phyloP scores from a whole-genome alignment of 1,140 invertebrate genomes.

The Goniozus legneri region DNA sequence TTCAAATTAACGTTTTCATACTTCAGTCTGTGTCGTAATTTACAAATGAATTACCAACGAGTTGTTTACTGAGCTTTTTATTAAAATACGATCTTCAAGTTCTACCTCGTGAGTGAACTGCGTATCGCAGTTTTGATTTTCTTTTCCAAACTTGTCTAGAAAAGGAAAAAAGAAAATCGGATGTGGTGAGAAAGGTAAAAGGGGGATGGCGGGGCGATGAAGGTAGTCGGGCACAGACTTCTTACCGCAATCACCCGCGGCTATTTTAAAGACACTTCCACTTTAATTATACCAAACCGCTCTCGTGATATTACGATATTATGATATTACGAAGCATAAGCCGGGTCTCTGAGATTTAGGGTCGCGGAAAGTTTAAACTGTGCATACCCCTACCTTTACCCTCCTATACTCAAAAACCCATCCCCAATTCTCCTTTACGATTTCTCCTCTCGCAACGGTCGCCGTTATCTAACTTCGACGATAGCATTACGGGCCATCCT shows the following conservation, averaged over 20 bases:
- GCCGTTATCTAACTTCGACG: slow-evolving; percentile 30
- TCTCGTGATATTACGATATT: slow-evolving; percentile 46
- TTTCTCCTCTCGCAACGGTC: slow-evolving; percentile 20
- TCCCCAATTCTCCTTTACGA: slow-evolving; percentile 22
- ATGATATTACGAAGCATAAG: slow-evolving; percentile 46
- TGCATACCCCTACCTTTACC: slow-evolving; percentile 7
- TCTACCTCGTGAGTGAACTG: background rate
- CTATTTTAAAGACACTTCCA: slow-evolving; percentile 49
- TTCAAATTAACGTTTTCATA: too few species aligned
- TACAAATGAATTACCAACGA: too few species aligned
- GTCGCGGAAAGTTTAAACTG: slow-evolving; percentile 37
- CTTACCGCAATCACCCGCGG: slow-evolving; percentile 39
- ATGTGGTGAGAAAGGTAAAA: slow-evolving; percentile 8
- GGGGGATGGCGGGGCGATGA: slow-evolving; percentile 22
- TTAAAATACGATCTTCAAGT: too few species aligned
- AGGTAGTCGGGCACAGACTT: slow-evolving; percentile 23
- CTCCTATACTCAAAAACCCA: slow-evolving; percentile 21
- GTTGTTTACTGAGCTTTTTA: too few species aligned
- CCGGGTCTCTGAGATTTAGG: slow-evolving; percentile 37
- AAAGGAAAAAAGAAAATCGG: slow-evolving; percentile 1
- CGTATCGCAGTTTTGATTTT: background rate
- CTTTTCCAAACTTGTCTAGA: background rate
- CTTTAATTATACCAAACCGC: slow-evolving; percentile 48
- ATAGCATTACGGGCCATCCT: too few species aligned
- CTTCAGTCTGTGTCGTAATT: too few species aligned